A percentile compares a stretch with the other conserved stretches of the same genome.
These are phyloP conservation scores for Vanessa tameamea DNA, from an alignment of 1,140 invertebrate species.

Conservation along the genomic window DNA sequence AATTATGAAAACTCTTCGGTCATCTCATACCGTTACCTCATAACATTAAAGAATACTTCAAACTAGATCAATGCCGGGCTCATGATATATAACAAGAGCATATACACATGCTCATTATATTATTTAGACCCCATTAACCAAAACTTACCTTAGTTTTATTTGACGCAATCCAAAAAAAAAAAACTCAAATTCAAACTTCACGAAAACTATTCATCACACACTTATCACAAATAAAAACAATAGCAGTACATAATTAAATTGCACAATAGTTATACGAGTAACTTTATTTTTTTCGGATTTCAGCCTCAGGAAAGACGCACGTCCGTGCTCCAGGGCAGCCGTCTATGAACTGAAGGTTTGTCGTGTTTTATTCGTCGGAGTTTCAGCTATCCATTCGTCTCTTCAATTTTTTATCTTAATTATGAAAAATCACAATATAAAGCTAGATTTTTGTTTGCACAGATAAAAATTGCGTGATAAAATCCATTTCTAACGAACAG, in stretches of 20 bases:
- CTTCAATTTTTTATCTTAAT: constrained; percentile 6
- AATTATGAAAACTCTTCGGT: background rate
- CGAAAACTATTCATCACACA: constrained; percentile 17
- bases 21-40: background rate
- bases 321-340: constrained; percentile 37
- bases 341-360: constrained; percentile 43
- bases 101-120: constrained; percentile 43
- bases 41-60: constrained; percentile 9
- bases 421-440: background rate
- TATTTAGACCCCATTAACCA: constrained; percentile 8
- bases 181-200: constrained; percentile 5
- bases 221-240: background rate
- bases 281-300: constrained; percentile 14
- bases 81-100: constrained; percentile 22
- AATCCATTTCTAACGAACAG: background rate
- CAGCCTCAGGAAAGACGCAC: constrained; percentile 30
- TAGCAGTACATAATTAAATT: background rate
- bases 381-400: constrained; percentile 19
- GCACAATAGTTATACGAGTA: constrained; percentile 9
- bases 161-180: constrained; percentile 12
- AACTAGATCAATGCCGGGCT: constrained; percentile 44
- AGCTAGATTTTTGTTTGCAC: background rate
- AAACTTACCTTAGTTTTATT: constrained; percentile 4
- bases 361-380: background rate
- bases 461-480: background rate